A percentile compares a stretch with the other conserved stretches of the same genome.
Conservation (phyloP, 2,797 vertebrate genomes). For the Myripristis jacobus region DNA sequence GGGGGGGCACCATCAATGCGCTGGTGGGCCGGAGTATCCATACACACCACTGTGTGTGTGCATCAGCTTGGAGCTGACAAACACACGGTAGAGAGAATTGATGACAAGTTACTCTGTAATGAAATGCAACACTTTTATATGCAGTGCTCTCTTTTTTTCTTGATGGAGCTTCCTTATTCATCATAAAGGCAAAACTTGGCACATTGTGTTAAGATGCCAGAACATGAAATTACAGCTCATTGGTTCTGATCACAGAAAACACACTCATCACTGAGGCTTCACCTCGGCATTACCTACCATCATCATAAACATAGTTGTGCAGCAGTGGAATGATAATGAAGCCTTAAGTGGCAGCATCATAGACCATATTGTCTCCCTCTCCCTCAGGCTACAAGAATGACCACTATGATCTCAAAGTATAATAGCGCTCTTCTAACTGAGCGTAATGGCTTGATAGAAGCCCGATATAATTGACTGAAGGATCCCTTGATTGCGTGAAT, state of each 20-base stretch:
- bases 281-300: slow-evolving; percentile 59
- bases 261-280: slow-evolving; percentile 35
- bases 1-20: too few species aligned
- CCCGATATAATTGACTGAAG: slow-evolving; percentile 61
- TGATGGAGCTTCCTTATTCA: too few species aligned
- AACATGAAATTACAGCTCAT: slow-evolving; percentile 15
- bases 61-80: too few species aligned
- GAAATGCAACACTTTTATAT: too few species aligned
- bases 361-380: slow-evolving; percentile 11
- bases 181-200: not conserved
- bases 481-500: slow-evolving; percentile 63
- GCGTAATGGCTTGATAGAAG: slow-evolving; percentile 44
- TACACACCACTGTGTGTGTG: too few species aligned
- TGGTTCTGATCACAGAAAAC: slow-evolving; percentile 53
- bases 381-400: slow-evolving; percentile 26
- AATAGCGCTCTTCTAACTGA: slow-evolving; percentile 16
- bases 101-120: too few species aligned
- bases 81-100: too few species aligned
- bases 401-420: slow-evolving; percentile 46
- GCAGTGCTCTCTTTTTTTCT: too few species aligned
- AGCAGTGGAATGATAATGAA: slow-evolving; percentile 57
- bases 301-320: slow-evolving; percentile 68
- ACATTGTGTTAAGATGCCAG: slow-evolving; percentile 24
- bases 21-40: too few species aligned
- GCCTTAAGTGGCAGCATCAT: slow-evolving; percentile 16